phyloP scores from a whole-genome alignment of 2,113 vertebrate genomes.

The Petrocephalus zakoni region DNA sequence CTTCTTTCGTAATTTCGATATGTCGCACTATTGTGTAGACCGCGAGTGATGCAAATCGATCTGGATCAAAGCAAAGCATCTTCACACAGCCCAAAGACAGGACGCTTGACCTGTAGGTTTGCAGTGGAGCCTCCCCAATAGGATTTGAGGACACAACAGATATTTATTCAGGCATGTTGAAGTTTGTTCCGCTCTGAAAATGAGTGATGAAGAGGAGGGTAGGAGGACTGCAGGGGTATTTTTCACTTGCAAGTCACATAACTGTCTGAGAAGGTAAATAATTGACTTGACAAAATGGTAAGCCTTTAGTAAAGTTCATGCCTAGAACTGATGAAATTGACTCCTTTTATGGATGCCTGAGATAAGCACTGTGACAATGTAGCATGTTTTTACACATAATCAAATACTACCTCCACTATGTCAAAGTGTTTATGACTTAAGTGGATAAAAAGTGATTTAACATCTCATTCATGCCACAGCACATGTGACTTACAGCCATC shows the following conservation, averaged over 20 bases:
- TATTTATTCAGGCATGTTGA: background rate
- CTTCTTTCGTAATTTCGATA: background rate
- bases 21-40: background rate
- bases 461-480: background rate
- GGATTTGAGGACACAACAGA: background rate
- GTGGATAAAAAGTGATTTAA: background rate
- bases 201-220: background rate
- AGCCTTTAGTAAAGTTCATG: constrained; percentile 18
- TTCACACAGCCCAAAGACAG: background rate
- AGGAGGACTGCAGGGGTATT: background rate
- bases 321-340: constrained; percentile 1
- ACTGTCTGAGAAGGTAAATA: constrained; percentile 9
- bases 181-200: background rate
- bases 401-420: background rate
- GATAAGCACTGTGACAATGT: background rate
- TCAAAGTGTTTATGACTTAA: background rate
- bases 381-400: background rate
- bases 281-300: constrained; percentile 13
- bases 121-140: background rate
- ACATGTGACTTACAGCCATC: background rate
- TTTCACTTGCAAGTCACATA: constrained; percentile 2
- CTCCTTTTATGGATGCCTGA: constrained; percentile 10
- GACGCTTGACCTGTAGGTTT: background rate
- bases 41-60: background rate
- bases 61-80: background rate